Evolutionary conservation across 2,888 invertebrate species (phyloP), one percentile per base, ranked within the genome.

Genomic region (Drosophila dives): DNA sequence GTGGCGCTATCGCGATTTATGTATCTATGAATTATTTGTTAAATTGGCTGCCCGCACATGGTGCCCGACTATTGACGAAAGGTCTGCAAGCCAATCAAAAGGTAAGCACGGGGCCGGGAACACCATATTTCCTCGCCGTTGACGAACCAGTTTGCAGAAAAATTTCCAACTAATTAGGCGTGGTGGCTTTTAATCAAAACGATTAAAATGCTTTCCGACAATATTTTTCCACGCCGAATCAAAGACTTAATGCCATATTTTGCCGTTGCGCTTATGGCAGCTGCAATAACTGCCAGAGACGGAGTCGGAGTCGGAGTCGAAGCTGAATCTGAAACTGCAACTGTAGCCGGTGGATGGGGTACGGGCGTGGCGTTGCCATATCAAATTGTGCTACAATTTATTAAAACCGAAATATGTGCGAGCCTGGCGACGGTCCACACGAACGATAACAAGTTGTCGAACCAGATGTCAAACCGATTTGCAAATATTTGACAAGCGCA

Each of bases 401-500:
- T 86, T 90, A 90, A 86, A 86, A 86, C 74, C 90, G 90, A 86
- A 88, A 88, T 88, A 83, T 86, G 83, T 73, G 86, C 80, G 78
- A 88, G 66, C 75, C 62, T 61, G 34, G 61, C 38, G 70, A 69
- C 66, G 65, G 65, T 49, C 64, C 68, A 64, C 63, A 71, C 77
- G 50, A 64, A 80, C 87, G 89, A 89, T 89, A 91, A 91, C 90
- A 80, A 90, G 81, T 86, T 86, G 89, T 90, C 91, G 81, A 86
- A 87, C 81, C 77, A 89, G 89, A 91, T 91, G 90, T 90, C 89
- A 90, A 89, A 89, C 81, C 89, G 87, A 91, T 90, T 90, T 90
- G 88, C 90, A 89, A 91, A 90, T 91, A 90, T 89, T 90, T 91
- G 90, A 90, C 91, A 90, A 89, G 86, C 90, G 82, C 81, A 79